Evolutionary conservation across 2,113 vertebrate species (phyloP).

Genomic region (Equus quagga): DNA sequence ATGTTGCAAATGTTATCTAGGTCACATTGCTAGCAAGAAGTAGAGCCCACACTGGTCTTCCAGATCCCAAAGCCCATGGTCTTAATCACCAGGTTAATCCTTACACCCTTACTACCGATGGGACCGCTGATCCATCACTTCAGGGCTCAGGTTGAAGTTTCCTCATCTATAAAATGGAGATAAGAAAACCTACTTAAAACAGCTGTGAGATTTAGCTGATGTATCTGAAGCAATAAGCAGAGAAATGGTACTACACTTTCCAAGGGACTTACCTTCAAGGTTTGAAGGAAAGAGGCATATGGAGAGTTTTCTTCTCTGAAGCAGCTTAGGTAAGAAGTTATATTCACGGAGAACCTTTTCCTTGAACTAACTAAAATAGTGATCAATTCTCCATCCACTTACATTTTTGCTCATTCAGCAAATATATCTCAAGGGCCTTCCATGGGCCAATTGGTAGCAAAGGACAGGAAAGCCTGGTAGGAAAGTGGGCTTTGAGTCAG

Average conservation of each 20-base stretch:
- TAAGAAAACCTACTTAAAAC: not conserved
- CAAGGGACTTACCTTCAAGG: not conserved
- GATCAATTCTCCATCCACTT: not conserved
- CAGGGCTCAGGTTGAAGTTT: not conserved
- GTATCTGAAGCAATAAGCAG: not conserved
- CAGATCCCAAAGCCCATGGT: not conserved
- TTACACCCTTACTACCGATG: fast-evolving
- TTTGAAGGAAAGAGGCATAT: not conserved
- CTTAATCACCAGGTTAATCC: not conserved
- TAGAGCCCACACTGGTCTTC: not conserved
- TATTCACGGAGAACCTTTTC: not conserved
- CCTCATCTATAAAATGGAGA: not conserved
- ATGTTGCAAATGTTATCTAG: not conserved
- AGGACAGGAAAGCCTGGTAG: not conserved
- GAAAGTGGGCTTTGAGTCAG: not conserved
- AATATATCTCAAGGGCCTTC: not conserved
- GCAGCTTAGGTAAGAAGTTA: not conserved
- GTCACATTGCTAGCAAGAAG: not conserved
- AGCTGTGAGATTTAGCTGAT: not conserved
- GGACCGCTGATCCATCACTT: not conserved
- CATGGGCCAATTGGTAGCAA: not conserved
- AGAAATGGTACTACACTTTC: not conserved
- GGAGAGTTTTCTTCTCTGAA: not conserved
- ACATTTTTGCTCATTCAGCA: not conserved
- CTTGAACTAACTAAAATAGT: not conserved